phyloP scores from a whole-genome alignment of 2,888 invertebrate genomes.

The Tetragnatha montana region DNA sequence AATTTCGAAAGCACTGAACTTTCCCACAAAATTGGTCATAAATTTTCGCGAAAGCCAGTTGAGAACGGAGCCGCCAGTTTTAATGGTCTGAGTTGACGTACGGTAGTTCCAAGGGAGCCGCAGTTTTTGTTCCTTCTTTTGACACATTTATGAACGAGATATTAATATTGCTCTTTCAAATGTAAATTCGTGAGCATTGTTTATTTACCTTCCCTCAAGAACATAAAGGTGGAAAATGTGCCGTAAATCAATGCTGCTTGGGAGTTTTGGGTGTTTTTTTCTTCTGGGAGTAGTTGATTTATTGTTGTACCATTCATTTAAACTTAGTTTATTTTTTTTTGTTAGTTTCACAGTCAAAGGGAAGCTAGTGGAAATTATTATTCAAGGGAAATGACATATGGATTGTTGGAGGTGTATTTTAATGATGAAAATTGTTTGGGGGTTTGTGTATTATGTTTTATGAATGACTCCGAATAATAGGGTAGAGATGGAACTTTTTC shows the following conservation, averaged over 20 bases:
- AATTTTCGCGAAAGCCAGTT: slow-evolving; percentile 6
- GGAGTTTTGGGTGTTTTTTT: neutral
- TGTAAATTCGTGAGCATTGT: neutral
- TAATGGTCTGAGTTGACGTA: slow-evolving; percentile 19
- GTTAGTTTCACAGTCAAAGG: neutral
- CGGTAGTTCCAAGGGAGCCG: neutral
- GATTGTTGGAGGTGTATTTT: too few relatives aligned
- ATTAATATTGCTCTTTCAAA: neutral
- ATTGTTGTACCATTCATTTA: neutral
- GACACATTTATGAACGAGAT: slow-evolving; percentile 7
- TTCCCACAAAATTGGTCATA: neutral
- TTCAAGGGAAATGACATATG: too few relatives aligned
- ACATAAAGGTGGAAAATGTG: neutral
- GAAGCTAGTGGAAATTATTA: too few relatives aligned
- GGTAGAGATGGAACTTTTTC: too few relatives aligned
- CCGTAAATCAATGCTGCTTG: neutral
- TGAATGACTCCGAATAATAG: too few relatives aligned
- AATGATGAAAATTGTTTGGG: too few relatives aligned
- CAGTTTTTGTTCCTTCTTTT: slow-evolving; percentile 2
- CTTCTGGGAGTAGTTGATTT: neutral
- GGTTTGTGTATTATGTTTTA: too few relatives aligned
- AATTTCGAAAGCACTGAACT: neutral
- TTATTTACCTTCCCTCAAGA: neutral
- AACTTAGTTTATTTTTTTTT: neutral
- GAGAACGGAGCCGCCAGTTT: slow-evolving; percentile 19